phyloP scores from a whole-genome alignment of 2,888 invertebrate genomes.

The Protophormia terraenovae region DNA sequence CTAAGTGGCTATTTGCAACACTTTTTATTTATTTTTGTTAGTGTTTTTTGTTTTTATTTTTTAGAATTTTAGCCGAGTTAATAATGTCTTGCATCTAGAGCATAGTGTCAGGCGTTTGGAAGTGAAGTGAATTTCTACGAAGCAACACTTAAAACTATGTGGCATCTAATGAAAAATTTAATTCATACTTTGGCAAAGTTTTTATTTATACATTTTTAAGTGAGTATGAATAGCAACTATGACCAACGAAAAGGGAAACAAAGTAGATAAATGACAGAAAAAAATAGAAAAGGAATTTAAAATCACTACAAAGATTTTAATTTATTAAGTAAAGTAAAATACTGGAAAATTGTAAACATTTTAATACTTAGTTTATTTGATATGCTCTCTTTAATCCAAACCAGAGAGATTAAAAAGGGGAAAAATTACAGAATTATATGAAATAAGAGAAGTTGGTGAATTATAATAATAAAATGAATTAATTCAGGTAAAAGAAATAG shows the following conservation, averaged over 20 bases:
- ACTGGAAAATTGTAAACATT: background rate
- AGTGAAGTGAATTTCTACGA: background rate
- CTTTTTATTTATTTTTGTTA: background rate
- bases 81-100: constrained; percentile 17
- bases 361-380: too few relatives aligned
- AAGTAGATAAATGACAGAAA: background rate
- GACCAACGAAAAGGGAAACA: background rate
- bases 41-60: background rate
- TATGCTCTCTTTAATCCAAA: too few relatives aligned
- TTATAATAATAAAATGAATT: too few relatives aligned
- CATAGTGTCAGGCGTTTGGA: background rate
- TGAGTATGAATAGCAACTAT: background rate
- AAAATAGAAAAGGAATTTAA: background rate
- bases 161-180: constrained; percentile 48
- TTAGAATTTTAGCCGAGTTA: background rate
- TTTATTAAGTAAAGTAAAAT: background rate
- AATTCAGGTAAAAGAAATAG: too few relatives aligned
- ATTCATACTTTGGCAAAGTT: constrained; percentile 12
- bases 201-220: background rate
- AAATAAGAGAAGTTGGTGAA: too few relatives aligned
- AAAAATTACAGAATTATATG: too few relatives aligned
- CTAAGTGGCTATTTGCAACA: background rate
- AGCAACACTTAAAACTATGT: constrained; percentile 30
- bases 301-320: background rate
- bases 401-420: too few relatives aligned